Evolutionary conservation across 2,888 invertebrate genomes (phyloP).

Genomic region (Chaetoderma sp.): DNA sequence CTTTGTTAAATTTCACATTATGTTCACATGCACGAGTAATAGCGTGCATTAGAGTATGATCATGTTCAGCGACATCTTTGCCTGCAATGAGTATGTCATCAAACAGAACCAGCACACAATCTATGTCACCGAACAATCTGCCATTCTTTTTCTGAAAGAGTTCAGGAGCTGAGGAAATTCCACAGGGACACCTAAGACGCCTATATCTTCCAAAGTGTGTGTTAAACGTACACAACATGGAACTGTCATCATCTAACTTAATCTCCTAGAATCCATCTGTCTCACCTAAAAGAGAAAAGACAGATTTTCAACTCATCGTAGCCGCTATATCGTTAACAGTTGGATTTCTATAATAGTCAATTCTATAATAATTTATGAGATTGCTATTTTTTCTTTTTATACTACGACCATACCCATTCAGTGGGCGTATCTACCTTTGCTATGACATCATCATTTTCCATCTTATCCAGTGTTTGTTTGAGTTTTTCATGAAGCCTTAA

Average conservation of each 20-base stretch:
- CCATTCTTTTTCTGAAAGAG: conserved; percentile 31
- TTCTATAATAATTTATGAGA: no score
- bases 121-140: no score
- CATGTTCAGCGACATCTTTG: conserved; percentile 33
- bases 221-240: conserved; percentile 40
- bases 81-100: conserved; percentile 38
- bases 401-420: background rate
- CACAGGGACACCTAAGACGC: conserved; percentile 34
- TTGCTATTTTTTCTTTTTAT: no score
- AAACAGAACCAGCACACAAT: conserved; percentile 32
- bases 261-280: conserved; percentile 38
- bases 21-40: conserved; percentile 25
- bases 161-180: conserved; percentile 30
- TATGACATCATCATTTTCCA: background rate
- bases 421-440: background rate
- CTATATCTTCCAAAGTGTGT: conserved; percentile 32
- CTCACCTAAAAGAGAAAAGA: conserved; percentile 33
- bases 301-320: conserved; percentile 25
- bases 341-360: no score
- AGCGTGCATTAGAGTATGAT: conserved; percentile 27
- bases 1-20: conserved; percentile 35
- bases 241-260: conserved; percentile 29
- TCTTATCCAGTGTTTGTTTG: background rate
- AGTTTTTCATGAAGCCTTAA: background rate
- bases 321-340: no score